These are phyloP conservation scores for Ostrea denselamellosa DNA, from an alignment of 1,140 invertebrate species.

Conservation along the genomic window DNA sequence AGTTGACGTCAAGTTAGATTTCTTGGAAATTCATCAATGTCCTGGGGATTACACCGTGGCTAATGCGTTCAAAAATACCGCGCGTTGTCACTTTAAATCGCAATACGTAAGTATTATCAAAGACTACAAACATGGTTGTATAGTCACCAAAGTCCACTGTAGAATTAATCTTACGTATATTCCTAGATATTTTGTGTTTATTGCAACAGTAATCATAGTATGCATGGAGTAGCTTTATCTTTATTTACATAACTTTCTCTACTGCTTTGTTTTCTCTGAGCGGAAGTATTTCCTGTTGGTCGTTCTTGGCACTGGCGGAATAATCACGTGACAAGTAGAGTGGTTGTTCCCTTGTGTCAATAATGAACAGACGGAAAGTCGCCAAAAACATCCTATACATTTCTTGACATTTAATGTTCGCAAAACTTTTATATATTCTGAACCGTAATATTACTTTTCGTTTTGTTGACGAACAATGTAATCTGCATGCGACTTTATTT, in stretches of 20 bases:
- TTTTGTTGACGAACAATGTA: background rate
- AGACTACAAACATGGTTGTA: background rate
- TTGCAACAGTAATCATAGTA: background rate
- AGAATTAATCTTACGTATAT: conserved; percentile 1
- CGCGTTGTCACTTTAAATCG: conserved; percentile 94
- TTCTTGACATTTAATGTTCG: background rate
- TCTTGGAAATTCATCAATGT: conserved; percentile 97
- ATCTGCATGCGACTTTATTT: background rate
- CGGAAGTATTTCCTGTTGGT: conserved; percentile 45
- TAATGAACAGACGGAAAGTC: conserved; percentile 50
- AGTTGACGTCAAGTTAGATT: conserved; percentile 93
- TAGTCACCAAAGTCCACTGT: background rate
- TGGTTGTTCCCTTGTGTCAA: conserved; percentile 77
- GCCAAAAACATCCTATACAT: background rate
- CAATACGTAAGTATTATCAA: conserved; percentile 90
- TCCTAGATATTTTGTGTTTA: background rate
- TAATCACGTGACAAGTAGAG: conserved; percentile 74
- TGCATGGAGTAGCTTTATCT: conserved; percentile 17
- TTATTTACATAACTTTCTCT: conserved; percentile 11
- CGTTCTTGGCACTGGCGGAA: conserved; percentile 79
- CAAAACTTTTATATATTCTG: background rate
- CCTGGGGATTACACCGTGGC: conserved; percentile 90
- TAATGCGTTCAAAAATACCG: conserved; percentile 96
- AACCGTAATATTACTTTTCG: background rate
- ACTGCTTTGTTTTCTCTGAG: conserved; percentile 16